Conservation (phyloP, 1,140 invertebrate species). For the Diachasma alloeum region DNA sequence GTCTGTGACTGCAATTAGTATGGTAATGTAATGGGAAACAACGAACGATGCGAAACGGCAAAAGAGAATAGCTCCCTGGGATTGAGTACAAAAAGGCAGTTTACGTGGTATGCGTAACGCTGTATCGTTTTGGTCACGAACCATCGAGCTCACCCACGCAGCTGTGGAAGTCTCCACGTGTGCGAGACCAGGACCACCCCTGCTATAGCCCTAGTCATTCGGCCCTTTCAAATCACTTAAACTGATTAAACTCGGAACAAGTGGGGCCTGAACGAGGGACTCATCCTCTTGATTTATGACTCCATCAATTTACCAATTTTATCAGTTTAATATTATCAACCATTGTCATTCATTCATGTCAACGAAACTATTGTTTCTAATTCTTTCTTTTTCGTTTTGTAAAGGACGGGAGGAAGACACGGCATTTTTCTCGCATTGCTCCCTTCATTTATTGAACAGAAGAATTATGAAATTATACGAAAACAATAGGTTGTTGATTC, state of each 20-base stretch:
- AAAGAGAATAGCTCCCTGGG: not conserved
- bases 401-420: no score
- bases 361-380: no score
- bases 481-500: no score
- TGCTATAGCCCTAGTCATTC: conserved; percentile 17
- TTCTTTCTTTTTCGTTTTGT: no score
- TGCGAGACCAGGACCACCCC: conserved; percentile 35
- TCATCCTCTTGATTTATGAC: not conserved
- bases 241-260: conserved; percentile 47
- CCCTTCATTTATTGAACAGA: no score
- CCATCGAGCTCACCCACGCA: conserved; percentile 33
- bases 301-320: not conserved
- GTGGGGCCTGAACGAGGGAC: conserved; percentile 32
- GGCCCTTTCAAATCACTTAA: conserved; percentile 50
- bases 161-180: conserved; percentile 37
- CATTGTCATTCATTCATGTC: not conserved
- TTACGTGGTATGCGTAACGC: conserved; percentile 9
- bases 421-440: no score
- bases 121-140: conserved; percentile 32
- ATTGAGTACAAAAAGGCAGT: not conserved
- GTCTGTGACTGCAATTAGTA: conserved; percentile 41
- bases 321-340: not conserved
- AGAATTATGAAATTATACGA: no score
- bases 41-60: not conserved
- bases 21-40: conserved; percentile 36